phyloP scores from a whole-genome alignment of 2,888 invertebrate species.

The Brachypalpus laphriformis region DNA sequence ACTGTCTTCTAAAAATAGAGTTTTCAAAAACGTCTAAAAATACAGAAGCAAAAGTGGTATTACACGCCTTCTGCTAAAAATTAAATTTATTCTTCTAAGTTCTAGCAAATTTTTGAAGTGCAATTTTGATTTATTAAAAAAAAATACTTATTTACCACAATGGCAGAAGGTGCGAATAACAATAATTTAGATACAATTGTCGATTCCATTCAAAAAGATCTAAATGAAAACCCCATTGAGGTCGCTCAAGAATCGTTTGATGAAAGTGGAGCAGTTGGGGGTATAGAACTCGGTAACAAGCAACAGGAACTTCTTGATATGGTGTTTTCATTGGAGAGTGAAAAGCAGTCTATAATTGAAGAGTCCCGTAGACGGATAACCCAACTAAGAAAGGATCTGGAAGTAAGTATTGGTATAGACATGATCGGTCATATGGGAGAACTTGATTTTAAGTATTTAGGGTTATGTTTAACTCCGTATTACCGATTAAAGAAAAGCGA shows the following conservation, averaged over 20 bases:
- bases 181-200: constrained; percentile 11
- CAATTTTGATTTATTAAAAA: not conserved
- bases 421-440: constrained; percentile 6
- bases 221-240: constrained; percentile 53
- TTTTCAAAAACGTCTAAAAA: constrained; percentile 68
- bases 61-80: constrained; percentile 23
- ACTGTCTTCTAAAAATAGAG: constrained; percentile 69
- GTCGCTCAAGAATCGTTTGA: constrained; percentile 4
- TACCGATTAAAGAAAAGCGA: too few species aligned
- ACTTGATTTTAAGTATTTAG: not conserved
- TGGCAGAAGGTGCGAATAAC: constrained; percentile 44
- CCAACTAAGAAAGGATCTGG: constrained; percentile 80
- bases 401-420: constrained; percentile 78
- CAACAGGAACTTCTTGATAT: constrained; percentile 81
- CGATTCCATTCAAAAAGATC: constrained; percentile 22
- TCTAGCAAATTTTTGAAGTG: not conserved
- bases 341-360: constrained; percentile 81
- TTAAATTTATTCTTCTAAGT: constrained; percentile 3
- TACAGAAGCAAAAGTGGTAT: constrained; percentile 38
- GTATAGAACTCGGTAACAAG: constrained; percentile 48
- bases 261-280: constrained; percentile 57
- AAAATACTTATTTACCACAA: not conserved
- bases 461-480: not conserved
- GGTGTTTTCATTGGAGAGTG: constrained; percentile 81
- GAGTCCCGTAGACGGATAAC: constrained; percentile 80